Evolutionary conservation across 2,113 vertebrate species (phyloP).

Genomic region (Malurus alboscapulatus): DNA sequence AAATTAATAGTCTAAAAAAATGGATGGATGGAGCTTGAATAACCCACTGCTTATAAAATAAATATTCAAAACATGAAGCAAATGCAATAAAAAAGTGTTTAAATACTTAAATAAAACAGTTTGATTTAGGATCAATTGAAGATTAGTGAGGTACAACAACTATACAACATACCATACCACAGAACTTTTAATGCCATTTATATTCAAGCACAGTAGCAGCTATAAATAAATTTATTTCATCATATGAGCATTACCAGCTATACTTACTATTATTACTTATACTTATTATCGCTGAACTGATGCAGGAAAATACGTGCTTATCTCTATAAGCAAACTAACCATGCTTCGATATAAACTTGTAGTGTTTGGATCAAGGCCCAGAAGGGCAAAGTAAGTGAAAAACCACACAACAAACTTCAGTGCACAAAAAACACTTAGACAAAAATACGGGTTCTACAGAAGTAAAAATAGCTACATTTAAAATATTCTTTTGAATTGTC

Average conservation of each 20-base stretch:
- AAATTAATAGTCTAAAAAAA: constrained; percentile 83
- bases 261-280: not conserved
- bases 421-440: not conserved
- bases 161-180: not conserved
- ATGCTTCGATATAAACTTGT: not conserved
- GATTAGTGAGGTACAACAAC: not conserved
- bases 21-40: constrained; percentile 74
- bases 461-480: not conserved
- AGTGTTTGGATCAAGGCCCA: not conserved
- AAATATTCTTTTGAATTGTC: not conserved
- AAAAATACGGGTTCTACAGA: not conserved
- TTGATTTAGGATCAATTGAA: not conserved
- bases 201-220: not conserved
- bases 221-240: not conserved
- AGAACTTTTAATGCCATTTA: not conserved
- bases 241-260: not conserved
- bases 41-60: constrained; percentile 80
- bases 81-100: not conserved
- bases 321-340: not conserved
- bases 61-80: not conserved
- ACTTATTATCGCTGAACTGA: not conserved
- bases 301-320: not conserved
- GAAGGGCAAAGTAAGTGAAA: not conserved
- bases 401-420: not conserved
- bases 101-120: not conserved